Conservation (phyloP, 2,888 invertebrate species). For the Megaustenia siamemsis region DNA sequence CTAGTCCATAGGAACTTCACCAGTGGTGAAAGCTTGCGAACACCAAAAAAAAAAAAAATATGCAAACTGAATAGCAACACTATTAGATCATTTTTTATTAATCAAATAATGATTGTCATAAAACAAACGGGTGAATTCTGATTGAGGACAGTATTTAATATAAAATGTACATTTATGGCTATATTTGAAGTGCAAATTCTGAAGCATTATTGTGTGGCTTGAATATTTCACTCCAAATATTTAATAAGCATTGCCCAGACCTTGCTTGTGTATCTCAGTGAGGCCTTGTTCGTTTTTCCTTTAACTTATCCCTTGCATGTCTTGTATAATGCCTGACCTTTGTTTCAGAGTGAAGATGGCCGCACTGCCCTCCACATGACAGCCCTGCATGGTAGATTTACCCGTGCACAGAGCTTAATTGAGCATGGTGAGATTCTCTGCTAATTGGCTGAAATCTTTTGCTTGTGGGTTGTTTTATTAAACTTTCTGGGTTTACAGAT, state of each 20-base stretch:
- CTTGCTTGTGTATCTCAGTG: neutral
- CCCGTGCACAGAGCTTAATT: slow-evolving; percentile 84
- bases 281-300: neutral
- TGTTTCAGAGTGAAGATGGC: slow-evolving; percentile 82
- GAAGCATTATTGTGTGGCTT: neutral
- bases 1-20: too few relatives aligned
- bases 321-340: slow-evolving; percentile 34
- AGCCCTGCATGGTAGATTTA: slow-evolving; percentile 85
- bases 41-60: too few relatives aligned
- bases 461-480: neutral
- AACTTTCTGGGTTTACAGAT: too few relatives aligned
- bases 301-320: slow-evolving; percentile 29
- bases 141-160: too few relatives aligned
- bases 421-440: slow-evolving; percentile 82
- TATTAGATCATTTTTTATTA: too few relatives aligned
- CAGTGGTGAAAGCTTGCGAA: too few relatives aligned
- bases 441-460: neutral
- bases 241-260: neutral
- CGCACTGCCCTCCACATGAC: slow-evolving; percentile 85
- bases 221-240: neutral
- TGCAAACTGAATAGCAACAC: too few relatives aligned
- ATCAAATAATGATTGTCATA: too few relatives aligned
- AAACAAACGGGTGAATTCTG: too few relatives aligned
- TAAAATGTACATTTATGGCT: too few relatives aligned
- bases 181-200: too few relatives aligned